phyloP scores from a whole-genome alignment of 2,888 invertebrate species.

The Chymomyza fuscimana region DNA sequence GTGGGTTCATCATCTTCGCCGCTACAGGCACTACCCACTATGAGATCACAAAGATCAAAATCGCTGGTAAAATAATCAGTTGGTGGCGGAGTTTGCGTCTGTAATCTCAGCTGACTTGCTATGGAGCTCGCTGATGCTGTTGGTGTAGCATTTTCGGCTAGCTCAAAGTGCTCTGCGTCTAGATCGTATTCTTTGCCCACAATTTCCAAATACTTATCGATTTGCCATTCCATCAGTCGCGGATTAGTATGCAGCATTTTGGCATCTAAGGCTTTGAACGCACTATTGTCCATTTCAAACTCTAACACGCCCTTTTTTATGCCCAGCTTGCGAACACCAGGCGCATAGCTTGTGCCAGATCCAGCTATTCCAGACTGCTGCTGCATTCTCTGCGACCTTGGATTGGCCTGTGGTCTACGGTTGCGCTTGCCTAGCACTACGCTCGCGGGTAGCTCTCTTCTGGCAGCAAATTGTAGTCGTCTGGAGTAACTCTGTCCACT shows the following conservation, averaged over 20 bases:
- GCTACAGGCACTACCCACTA: slow-evolving; percentile 53
- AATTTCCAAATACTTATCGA: slow-evolving; percentile 76
- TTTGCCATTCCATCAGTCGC: slow-evolving; percentile 70
- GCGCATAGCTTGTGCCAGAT: slow-evolving; percentile 19
- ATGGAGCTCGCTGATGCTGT: background rate
- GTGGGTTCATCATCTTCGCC: slow-evolving; percentile 43
- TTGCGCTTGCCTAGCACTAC: slow-evolving; percentile 49
- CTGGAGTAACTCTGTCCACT: slow-evolving; percentile 32
- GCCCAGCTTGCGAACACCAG: slow-evolving; percentile 71
- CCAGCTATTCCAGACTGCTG: slow-evolving; percentile 18
- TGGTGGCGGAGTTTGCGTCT: slow-evolving; percentile 64
- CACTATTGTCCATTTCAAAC: slow-evolving; percentile 70
- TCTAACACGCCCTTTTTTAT: slow-evolving; percentile 75
- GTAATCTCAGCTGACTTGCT: background rate
- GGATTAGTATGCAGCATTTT: slow-evolving; percentile 63
- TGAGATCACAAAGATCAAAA: slow-evolving; percentile 74
- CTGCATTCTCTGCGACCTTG: background rate
- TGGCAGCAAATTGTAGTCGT: slow-evolving; percentile 35
- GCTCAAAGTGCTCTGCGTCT: slow-evolving; percentile 36
- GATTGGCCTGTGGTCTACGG: slow-evolving; percentile 21
- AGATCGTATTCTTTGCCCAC: slow-evolving; percentile 59
- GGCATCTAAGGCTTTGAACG: slow-evolving; percentile 64
- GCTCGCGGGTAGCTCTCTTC: slow-evolving; percentile 16
- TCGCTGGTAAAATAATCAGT: slow-evolving; percentile 77
- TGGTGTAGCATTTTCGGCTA: background rate